Evolutionary conservation across 2,113 vertebrate species (phyloP).

Genomic region (Prolemur simus): DNA sequence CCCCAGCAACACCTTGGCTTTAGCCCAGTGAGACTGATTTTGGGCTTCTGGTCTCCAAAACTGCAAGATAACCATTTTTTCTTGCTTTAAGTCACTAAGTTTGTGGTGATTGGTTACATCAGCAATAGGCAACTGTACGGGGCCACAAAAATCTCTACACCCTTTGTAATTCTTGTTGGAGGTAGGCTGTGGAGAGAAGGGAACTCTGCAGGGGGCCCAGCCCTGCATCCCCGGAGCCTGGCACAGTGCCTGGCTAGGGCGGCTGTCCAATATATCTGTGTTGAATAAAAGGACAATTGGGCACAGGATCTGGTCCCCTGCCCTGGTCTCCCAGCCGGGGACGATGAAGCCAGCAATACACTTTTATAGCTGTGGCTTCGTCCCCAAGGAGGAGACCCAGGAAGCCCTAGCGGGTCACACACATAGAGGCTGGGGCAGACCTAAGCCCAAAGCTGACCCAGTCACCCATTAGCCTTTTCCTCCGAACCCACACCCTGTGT

Average conservation of each 20-base stretch:
- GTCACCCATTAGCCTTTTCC: neutral
- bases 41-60: neutral
- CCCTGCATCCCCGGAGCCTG: neutral
- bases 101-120: neutral
- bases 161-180: neutral
- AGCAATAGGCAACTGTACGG: neutral
- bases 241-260: neutral
- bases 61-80: neutral
- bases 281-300: neutral
- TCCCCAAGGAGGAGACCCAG: neutral
- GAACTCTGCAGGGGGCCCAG: fast-evolving
- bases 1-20: neutral
- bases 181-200: neutral
- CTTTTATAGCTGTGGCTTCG: neutral
- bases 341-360: neutral
- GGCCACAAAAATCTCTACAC: neutral
- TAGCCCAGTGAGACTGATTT: neutral
- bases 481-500: neutral
- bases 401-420: fast-evolving
- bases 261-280: neutral
- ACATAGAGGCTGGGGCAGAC: neutral
- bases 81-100: neutral
- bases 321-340: neutral
- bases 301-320: neutral
- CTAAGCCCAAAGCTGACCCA: neutral